Percentiles rank a stretch among this genome's conserved stretches.
These are phyloP conservation scores for Caenorhabditis drosophilae DNA, from an alignment of 2,888 invertebrate species.

Conservation along the genomic window DNA sequence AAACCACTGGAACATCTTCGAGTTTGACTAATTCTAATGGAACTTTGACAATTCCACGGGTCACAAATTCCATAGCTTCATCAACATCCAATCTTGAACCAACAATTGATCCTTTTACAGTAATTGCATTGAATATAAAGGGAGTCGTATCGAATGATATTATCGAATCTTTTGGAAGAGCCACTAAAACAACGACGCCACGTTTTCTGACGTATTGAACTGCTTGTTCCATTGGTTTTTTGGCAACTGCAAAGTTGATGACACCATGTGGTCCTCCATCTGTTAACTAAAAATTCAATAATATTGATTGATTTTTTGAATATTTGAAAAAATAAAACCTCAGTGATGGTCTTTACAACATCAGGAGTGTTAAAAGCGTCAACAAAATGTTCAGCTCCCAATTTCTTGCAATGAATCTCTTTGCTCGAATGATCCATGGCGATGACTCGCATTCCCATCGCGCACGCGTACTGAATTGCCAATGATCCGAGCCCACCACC, in stretches of 20 bases:
- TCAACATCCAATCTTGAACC: slow-evolving; percentile 47
- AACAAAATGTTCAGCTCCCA: slow-evolving; percentile 46
- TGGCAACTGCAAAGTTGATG: slow-evolving; percentile 45
- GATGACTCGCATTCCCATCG: slow-evolving; percentile 48
- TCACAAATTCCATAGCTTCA: slow-evolving; percentile 48
- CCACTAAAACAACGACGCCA: slow-evolving; percentile 49
- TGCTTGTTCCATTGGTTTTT: slow-evolving; percentile 40
- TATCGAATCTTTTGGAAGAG: slow-evolving; percentile 41
- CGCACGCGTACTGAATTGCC: slow-evolving; percentile 51
- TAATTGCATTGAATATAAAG: slow-evolving; percentile 39
- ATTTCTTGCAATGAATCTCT: slow-evolving; percentile 28
- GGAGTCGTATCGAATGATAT: slow-evolving; percentile 35
- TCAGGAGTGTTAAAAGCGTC: slow-evolving; percentile 35
- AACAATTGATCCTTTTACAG: slow-evolving; percentile 47
- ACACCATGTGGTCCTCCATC: slow-evolving; percentile 54
- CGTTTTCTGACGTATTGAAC: slow-evolving; percentile 44
- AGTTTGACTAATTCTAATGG: slow-evolving; percentile 42
- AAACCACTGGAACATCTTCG: slow-evolving; percentile 33
- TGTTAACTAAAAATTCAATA: slow-evolving; percentile 24
- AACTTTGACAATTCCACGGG: slow-evolving; percentile 45
- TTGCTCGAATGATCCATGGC: slow-evolving; percentile 44
- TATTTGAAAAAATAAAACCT: slow-evolving; percentile 6
- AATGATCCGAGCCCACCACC: slow-evolving; percentile 54
- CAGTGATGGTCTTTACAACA: slow-evolving; percentile 28
- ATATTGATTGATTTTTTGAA: not conserved